Percentiles rank a stretch among this genome's conserved stretches.
These are phyloP conservation scores for Tachystola acroxantha DNA, from an alignment of 2,888 invertebrate species.

Conservation along the genomic window DNA sequence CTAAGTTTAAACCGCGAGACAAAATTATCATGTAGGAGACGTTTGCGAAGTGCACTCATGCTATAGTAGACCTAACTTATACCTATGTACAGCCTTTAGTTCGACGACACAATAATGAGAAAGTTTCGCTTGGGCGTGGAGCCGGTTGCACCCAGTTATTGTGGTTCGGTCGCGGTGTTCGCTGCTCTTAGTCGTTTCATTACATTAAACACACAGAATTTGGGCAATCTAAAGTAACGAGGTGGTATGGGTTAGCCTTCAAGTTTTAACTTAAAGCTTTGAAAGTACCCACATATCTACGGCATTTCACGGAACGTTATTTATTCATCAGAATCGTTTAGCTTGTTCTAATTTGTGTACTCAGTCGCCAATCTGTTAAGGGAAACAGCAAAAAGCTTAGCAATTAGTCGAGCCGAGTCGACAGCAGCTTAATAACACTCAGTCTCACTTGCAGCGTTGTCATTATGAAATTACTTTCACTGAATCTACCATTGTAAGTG, in stretches of 20 bases:
- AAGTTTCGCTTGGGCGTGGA: conserved; percentile 40
- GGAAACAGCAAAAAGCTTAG: conserved; percentile 33
- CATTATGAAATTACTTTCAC: conserved; percentile 12
- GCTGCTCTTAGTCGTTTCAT: too few relatives aligned
- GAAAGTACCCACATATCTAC: too few relatives aligned
- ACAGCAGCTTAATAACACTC: conserved; percentile 38
- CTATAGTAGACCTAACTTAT: conserved; percentile 34
- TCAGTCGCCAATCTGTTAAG: conserved; percentile 30
- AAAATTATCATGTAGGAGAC: conserved; percentile 48
- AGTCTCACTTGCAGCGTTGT: conserved; percentile 21
- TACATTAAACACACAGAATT: too few relatives aligned
- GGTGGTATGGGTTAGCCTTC: too few relatives aligned
- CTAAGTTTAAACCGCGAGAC: conserved; percentile 30
- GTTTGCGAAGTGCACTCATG: conserved; percentile 42
- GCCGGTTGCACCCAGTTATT: conserved; percentile 18
- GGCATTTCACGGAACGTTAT: not conserved
- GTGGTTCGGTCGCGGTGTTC: conserved; percentile 14
- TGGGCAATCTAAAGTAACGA: too few relatives aligned
- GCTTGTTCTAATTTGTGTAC: conserved; percentile 18
- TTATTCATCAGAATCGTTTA: conserved; percentile 17
- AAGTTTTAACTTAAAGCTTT: too few relatives aligned
- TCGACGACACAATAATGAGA: conserved; percentile 46
- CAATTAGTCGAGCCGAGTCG: conserved; percentile 39
- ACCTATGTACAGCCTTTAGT: conserved; percentile 37
- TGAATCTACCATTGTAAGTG: too few relatives aligned